Percentiles rank a stretch among this genome's conserved stretches.
These are phyloP conservation scores for Linyphia triangularis DNA, from an alignment of 2,888 invertebrate genomes.

Conservation along the genomic window DNA sequence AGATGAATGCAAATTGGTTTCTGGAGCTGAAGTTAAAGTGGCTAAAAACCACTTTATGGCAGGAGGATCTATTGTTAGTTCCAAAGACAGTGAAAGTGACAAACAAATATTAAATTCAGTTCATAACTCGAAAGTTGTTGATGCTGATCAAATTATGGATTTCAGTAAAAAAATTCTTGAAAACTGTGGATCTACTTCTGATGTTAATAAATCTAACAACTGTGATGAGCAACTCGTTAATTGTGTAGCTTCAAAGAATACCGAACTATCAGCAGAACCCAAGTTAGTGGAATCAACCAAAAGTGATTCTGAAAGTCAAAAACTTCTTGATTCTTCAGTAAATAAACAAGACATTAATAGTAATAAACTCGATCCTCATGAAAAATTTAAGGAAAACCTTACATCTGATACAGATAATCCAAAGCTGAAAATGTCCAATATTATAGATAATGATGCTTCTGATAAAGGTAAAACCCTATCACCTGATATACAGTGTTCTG, in stretches of 20 bases:
- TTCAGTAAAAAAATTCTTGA: background rate
- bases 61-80: constrained; percentile 20
- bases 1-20: background rate
- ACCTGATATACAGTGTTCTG: background rate
- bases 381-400: constrained; percentile 31
- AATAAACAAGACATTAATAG: constrained; percentile 28
- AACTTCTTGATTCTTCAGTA: background rate
- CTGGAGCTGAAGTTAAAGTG: background rate
- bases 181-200: background rate
- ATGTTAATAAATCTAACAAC: background rate
- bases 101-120: background rate
- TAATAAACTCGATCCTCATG: constrained; percentile 52
- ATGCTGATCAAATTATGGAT: constrained; percentile 11
- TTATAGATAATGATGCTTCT: background rate
- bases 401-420: constrained; percentile 1
- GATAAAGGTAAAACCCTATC: background rate
- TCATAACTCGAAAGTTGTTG: background rate
- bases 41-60: constrained; percentile 18
- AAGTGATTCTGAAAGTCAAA: background rate
- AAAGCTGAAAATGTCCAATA: background rate
- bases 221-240: background rate
- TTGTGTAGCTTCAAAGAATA: background rate
- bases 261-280: background rate
- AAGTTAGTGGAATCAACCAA: background rate
- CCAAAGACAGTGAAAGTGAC: background rate